These are phyloP conservation scores for Porphyrio hochstetteri DNA, from an alignment of 2,113 vertebrate species.

Conservation along the genomic window DNA sequence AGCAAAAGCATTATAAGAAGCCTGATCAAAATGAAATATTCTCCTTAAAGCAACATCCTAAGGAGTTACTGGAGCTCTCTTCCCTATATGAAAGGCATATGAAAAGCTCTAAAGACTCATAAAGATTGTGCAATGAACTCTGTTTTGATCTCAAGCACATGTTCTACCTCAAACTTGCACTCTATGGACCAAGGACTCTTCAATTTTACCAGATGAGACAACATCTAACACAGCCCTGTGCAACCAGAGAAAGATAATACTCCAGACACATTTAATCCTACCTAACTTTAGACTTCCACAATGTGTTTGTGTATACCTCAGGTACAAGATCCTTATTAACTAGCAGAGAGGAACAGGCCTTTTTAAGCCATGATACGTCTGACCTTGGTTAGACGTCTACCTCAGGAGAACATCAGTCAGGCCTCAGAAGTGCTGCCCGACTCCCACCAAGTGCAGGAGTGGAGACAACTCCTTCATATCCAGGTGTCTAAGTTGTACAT, in stretches of 20 bases:
- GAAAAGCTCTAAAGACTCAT: background rate
- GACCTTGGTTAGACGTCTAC: background rate
- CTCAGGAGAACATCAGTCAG: background rate
- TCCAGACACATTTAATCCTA: background rate
- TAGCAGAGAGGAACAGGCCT: background rate
- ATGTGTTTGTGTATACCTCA: background rate
- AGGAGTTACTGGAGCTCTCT: background rate
- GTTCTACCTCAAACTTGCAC: background rate
- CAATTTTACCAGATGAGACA: background rate
- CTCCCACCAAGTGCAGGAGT: background rate
- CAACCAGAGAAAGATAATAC: background rate
- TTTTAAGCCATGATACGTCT: background rate
- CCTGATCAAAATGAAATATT: background rate
- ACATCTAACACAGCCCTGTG: background rate
- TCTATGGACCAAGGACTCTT: background rate
- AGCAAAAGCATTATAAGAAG: background rate
- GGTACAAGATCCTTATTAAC: background rate
- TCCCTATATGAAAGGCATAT: background rate
- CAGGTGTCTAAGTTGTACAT: background rate
- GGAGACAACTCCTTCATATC: background rate
- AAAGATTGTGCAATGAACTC: background rate
- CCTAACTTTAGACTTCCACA: background rate
- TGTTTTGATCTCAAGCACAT: background rate
- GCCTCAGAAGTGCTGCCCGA: background rate
- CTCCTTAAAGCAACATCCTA: background rate